Evolutionary conservation across 2,888 invertebrate genomes (phyloP).

Genomic region (Drosophila maculinotata): DNA sequence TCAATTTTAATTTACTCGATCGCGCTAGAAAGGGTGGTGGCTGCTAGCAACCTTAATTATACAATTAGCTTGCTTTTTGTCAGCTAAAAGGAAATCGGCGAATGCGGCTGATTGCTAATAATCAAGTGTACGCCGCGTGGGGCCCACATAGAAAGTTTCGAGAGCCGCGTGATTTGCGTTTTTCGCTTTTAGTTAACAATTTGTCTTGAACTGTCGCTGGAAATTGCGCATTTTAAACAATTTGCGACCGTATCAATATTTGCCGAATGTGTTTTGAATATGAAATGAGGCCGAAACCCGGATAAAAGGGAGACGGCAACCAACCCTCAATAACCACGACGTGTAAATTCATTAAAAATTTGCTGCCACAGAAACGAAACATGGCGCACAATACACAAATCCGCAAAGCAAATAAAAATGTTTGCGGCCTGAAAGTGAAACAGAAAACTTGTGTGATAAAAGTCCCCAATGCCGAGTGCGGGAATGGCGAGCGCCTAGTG

Average conservation of each 20-base stretch:
- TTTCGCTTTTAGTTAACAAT: constrained; percentile 69
- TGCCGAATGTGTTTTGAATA: constrained; percentile 79
- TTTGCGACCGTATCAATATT: constrained; percentile 76
- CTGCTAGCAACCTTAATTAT: constrained; percentile 57
- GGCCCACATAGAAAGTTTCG: constrained; percentile 49
- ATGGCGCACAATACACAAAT: constrained; percentile 69
- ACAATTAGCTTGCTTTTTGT: constrained; percentile 65
- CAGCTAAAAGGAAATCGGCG: constrained; percentile 16
- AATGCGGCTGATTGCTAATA: constrained; percentile 67
- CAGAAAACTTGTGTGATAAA: constrained; percentile 57
- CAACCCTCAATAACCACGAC: constrained; percentile 26
- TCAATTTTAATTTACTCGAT: constrained; percentile 73
- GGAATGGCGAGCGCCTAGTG: constrained; percentile 12
- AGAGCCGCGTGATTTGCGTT: constrained; percentile 66
- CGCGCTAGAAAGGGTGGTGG: constrained; percentile 12
- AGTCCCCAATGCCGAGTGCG: constrained; percentile 35
- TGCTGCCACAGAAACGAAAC: constrained; percentile 57
- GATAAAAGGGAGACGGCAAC: constrained; percentile 5
- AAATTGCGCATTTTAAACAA: constrained; percentile 73
- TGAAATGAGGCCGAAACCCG: constrained; percentile 57
- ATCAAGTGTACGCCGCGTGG: constrained; percentile 67
- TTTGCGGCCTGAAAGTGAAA: constrained; percentile 67
- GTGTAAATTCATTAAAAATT: constrained; percentile 81
- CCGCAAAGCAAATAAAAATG: constrained; percentile 74
- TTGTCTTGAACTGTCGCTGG: constrained; percentile 64